These are phyloP conservation scores for Ophraella communa DNA, from an alignment of 2,888 invertebrate genomes.

Conservation along the genomic window DNA sequence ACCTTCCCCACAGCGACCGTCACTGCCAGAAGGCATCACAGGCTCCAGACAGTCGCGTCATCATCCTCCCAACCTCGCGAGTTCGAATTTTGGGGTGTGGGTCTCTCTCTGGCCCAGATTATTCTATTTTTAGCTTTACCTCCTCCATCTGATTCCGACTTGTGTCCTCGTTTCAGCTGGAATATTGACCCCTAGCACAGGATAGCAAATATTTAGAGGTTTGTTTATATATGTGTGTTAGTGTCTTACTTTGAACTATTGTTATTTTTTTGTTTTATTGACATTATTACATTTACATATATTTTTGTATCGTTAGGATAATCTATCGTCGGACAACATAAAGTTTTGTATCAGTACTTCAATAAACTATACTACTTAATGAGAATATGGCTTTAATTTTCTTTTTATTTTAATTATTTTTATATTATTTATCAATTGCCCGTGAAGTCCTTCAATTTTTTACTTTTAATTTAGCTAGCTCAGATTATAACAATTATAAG, in stretches of 20 bases:
- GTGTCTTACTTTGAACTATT: not conserved
- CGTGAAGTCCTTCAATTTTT: no score
- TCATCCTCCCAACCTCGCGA: conserved; percentile 9
- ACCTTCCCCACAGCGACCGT: not conserved
- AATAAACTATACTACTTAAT: no score
- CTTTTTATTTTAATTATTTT: no score
- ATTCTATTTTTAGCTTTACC: conserved; percentile 30
- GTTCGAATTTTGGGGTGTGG: conserved; percentile 24
- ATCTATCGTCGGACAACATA: no score
- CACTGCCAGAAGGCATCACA: conserved; percentile 1
- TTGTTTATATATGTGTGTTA: not conserved
- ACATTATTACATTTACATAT: no score
- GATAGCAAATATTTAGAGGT: not conserved
- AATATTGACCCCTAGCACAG: conserved; percentile 31
- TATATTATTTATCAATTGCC: no score
- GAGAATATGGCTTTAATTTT: no score
- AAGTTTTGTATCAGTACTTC: no score
- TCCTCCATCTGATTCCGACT: conserved; percentile 27
- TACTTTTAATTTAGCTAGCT: no score
- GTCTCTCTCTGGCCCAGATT: conserved; percentile 32
- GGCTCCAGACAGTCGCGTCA: conserved; percentile 33
- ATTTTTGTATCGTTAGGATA: no score
- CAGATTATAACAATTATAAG: no score
- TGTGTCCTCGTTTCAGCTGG: conserved; percentile 27
- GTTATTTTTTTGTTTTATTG: not conserved